phyloP scores from a whole-genome alignment of 1,140 invertebrate genomes.

The Drosophila navojoa region DNA sequence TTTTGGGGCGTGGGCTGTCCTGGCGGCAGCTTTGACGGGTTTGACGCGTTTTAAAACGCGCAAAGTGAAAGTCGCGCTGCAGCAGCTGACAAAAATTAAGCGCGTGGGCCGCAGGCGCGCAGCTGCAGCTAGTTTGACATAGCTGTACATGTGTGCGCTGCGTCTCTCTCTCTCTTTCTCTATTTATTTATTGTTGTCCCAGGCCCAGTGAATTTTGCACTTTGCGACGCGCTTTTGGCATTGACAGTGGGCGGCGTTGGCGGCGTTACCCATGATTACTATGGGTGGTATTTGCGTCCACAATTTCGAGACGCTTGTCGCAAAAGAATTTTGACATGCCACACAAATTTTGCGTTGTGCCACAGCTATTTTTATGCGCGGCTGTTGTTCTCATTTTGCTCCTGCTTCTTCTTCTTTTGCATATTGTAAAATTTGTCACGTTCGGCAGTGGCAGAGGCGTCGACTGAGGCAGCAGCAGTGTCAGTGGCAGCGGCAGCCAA shows the following conservation, averaged over 20 bases:
- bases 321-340: constrained; percentile 60
- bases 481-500: not conserved
- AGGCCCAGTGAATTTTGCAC: constrained; percentile 52
- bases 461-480: constrained; percentile 3
- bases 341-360: constrained; percentile 55
- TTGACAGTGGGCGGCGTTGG: constrained; percentile 22
- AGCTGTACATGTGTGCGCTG: not conserved
- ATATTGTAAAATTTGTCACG: constrained; percentile 76
- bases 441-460: constrained; percentile 30
- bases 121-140: constrained; percentile 11
- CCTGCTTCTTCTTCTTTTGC: constrained; percentile 6
- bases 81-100: constrained; percentile 50
- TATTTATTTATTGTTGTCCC: constrained; percentile 16
- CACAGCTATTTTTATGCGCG: constrained; percentile 69
- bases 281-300: constrained; percentile 27
- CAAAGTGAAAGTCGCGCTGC: constrained; percentile 64
- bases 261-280: not conserved
- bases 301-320: constrained; percentile 18
- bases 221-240: constrained; percentile 34
- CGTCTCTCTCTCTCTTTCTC: not conserved
- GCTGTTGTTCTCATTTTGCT: constrained; percentile 24
- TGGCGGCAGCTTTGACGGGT: constrained; percentile 51
- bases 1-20: constrained; percentile 64
- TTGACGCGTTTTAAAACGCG: constrained; percentile 66
- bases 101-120: constrained; percentile 24